These are phyloP conservation scores for Danio aesculapii DNA, from an alignment of 2,797 vertebrate genomes.

Conservation along the genomic window DNA sequence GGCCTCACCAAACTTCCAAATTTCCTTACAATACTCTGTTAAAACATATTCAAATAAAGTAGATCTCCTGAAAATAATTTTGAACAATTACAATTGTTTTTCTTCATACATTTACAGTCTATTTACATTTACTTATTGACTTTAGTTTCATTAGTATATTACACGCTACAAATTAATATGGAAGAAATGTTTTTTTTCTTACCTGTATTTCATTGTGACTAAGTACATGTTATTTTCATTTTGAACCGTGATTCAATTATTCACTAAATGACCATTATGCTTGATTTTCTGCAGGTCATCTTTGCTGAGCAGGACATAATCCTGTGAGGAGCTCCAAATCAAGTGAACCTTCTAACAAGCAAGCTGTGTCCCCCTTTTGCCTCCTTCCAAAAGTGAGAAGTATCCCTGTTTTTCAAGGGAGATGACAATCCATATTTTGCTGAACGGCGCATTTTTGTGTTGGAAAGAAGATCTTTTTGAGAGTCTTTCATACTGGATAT, in stretches of 20 bases:
- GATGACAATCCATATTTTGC: constrained; percentile 72
- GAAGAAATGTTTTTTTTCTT: no score
- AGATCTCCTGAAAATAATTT: no score
- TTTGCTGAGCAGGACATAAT: constrained; percentile 87
- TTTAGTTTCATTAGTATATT: no score
- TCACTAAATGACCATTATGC: constrained; percentile 9
- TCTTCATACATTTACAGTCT: no score
- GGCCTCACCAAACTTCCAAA: no score
- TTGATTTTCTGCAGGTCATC: constrained; percentile 81
- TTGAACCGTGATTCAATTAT: constrained; percentile 4
- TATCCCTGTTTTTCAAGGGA: constrained; percentile 72
- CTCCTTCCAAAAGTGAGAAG: constrained; percentile 66
- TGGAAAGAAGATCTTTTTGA: constrained; percentile 43
- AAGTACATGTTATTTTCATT: background rate
- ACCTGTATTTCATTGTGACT: no score
- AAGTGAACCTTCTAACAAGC: constrained; percentile 58
- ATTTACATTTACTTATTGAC: no score
- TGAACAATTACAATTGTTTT: no score
- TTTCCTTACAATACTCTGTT: no score
- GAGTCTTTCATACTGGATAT: constrained; percentile 72
- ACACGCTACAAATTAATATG: no score
- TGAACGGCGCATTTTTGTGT: constrained; percentile 56
- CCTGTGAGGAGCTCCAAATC: constrained; percentile 26
- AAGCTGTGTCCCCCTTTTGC: constrained; percentile 46
- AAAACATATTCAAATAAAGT: no score